phyloP scores from a whole-genome alignment of 2,113 vertebrate species.

The Gracilinanus agilis region DNA sequence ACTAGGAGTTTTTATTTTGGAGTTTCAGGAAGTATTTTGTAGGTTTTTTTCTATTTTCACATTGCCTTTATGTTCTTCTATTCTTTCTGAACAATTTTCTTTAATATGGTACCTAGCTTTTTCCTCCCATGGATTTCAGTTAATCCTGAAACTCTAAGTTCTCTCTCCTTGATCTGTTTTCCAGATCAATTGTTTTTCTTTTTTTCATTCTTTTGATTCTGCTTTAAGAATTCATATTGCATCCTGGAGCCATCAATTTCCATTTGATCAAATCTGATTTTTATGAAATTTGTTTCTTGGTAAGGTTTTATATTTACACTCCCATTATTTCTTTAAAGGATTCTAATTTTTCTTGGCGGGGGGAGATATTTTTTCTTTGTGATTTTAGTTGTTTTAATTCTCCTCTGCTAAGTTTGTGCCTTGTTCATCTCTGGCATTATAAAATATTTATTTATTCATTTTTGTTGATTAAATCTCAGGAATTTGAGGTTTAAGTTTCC shows the following conservation, averaged over 20 bases:
- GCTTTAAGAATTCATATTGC: background rate
- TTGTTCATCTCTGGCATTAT: background rate
- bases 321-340: background rate
- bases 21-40: background rate
- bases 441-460: background rate
- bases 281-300: background rate
- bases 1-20: background rate
- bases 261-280: background rate
- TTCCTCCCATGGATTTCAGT: background rate
- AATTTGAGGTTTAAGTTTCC: background rate
- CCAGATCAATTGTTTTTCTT: background rate
- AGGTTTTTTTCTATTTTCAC: background rate
- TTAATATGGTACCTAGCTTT: background rate
- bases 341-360: background rate
- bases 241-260: background rate
- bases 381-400: background rate
- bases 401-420: background rate
- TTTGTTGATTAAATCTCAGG: background rate
- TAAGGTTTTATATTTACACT: background rate
- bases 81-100: background rate
- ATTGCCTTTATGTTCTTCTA: background rate
- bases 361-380: background rate
- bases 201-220: background rate
- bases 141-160: background rate
- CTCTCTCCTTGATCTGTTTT: background rate